Base-by-base conservation (phyloP, 1,140 invertebrate genomes). In the Leptinotarsa undecemlineata region DNA sequence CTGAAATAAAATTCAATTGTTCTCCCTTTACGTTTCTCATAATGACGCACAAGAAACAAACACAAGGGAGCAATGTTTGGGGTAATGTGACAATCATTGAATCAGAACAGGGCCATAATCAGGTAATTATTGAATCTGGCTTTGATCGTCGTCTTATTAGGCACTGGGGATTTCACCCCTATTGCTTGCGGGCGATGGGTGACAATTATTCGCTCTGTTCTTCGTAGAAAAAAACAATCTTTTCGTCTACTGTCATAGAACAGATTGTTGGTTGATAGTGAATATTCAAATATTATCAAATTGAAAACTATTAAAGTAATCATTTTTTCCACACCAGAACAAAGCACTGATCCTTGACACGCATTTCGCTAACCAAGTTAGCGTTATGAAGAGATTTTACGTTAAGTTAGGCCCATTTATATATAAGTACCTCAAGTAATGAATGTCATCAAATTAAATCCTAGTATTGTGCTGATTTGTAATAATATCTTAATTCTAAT, bases 61-160 rank as follows among this genome's bases (percentile, higher is more conserved):
- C 77, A 78, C 77, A 78, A 76, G 77, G 76, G 77, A 76, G 77
- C 72, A 77, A 76, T 76, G 79, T 78, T 78, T 77, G 75, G 75
- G 75, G 74, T 80, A 80, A 79, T 80, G 79, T 72, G 79, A 79
- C 79, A 79, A 78, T 80, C 76, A 80, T 79, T 79, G 79, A 80
- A 80, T 80, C 79, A 79, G 67, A 66, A 72, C 75, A 71, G 78
- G 75, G 68, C 71, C 68, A 74, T 73, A 80, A 80, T 80, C 79
- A 79, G 80, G 80, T 81, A 81, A 81, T 81, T 78, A 81, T 79
- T 76, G 80, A 81, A 79, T 81, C 75, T 74, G 78, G 73, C 74
- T 76, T 78, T 75, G 76, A 79, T 81, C 73, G 78, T 64, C 72
- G 67, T 74, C 71, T 78, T 80, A 80, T 80, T 80, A 71, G 77